Conservation (phyloP, 2,113 vertebrate genomes). For the Chrysemys picta region DNA sequence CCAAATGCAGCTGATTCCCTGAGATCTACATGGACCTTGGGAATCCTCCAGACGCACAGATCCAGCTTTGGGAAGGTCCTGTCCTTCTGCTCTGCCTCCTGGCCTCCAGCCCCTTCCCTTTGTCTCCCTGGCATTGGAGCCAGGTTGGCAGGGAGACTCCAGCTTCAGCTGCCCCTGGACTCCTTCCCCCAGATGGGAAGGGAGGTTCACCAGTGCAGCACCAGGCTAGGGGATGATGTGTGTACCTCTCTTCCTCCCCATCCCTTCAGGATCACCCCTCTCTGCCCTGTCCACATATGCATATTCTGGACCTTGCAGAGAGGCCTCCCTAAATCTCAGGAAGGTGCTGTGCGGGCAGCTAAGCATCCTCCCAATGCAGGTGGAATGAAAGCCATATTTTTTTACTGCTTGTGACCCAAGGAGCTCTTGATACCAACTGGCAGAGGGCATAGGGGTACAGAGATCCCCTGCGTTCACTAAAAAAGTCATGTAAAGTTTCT, state of each 20-base stretch:
- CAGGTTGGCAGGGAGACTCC: constrained; percentile 10
- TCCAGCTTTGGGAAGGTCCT: neutral
- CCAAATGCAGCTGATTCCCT: constrained; percentile 28
- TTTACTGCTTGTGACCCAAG: neutral
- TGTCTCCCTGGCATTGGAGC: neutral
- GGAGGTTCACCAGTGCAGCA: neutral
- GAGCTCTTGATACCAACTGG: neutral
- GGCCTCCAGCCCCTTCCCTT: fast-evolving
- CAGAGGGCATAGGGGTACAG: neutral
- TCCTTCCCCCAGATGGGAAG: neutral
- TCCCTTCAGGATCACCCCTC: neutral
- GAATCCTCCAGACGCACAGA: neutral
- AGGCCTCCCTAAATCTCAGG: neutral
- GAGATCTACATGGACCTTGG: neutral
- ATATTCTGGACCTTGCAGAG: constrained; percentile 4
- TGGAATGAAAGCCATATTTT: neutral
- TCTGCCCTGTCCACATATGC: neutral
- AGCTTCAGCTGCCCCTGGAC: constrained; percentile 30
- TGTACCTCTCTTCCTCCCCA: neutral
- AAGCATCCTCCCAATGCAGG: neutral
- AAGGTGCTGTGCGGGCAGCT: neutral
- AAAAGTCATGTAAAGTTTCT: neutral
- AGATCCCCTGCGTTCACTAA: neutral
- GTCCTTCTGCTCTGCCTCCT: neutral
- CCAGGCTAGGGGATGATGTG: neutral